Conservation (phyloP, 37 sponge, comb jelly and placozoan species). For the Mnemiopsis leidyi region DNA sequence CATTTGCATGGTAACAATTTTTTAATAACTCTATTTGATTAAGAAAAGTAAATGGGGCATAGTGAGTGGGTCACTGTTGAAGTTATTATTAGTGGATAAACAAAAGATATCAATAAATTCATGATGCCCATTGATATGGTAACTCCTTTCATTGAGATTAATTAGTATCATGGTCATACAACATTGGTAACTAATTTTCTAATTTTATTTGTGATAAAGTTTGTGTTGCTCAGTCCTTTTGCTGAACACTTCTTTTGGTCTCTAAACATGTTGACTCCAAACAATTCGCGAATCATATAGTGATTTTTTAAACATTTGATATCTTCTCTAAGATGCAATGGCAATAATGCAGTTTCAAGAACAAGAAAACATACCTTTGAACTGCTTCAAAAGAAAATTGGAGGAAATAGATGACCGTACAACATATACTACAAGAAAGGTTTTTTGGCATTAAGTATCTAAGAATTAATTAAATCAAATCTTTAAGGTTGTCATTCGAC, state of each 20-base stretch:
- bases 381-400: constrained; percentile 46
- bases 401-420: constrained; percentile 53
- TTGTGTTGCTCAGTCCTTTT: no score
- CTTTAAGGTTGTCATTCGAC: no score
- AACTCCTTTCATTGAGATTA: no score
- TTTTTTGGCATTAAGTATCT: neutral
- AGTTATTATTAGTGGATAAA: neutral
- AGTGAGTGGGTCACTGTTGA: neutral
- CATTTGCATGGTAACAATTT: neutral
- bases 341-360: constrained; percentile 53
- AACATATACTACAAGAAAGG: neutral
- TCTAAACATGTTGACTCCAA: no score
- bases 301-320: neutral
- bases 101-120: neutral
- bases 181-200: no score
- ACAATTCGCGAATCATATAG: no score
- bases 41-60: neutral
- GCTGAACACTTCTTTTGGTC: neutral
- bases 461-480: no score
- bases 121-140: neutral
- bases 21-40: neutral
- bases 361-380: constrained; percentile 45
- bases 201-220: no score
- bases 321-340: constrained; percentile 14
- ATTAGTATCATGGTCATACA: no score